These are phyloP conservation scores for Neoarius graeffei DNA, from an alignment of 2,113 vertebrate species.

Conservation along the genomic window DNA sequence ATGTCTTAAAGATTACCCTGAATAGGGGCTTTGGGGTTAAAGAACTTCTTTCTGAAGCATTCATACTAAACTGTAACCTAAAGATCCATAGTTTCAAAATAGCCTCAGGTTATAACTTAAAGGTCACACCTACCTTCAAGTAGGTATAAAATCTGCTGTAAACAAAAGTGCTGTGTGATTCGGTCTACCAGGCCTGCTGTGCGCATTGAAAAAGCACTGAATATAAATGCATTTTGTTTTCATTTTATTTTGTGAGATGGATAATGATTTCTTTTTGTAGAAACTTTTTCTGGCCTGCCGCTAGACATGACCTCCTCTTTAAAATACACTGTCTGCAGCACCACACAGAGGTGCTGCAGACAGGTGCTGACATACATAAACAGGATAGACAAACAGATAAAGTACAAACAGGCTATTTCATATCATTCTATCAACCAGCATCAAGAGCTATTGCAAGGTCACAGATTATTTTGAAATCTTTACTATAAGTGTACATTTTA, in stretches of 20 bases:
- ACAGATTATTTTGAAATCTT: not conserved
- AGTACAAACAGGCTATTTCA: not conserved
- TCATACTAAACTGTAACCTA: not conserved
- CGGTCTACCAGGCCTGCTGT: not conserved
- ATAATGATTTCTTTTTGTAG: not conserved
- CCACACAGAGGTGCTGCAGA: not conserved
- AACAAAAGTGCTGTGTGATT: not conserved
- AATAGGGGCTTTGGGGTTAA: conserved; percentile 25
- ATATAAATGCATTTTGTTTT: not conserved
- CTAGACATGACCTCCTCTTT: not conserved
- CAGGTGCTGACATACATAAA: not conserved
- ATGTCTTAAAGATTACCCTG: conserved; percentile 23
- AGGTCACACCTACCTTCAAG: not conserved
- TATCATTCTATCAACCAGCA: not conserved
- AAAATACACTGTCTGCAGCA: not conserved
- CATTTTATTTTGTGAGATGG: not conserved
- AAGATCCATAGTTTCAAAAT: not conserved
- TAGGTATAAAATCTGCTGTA: not conserved
- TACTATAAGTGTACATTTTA: not conserved
- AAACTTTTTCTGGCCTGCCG: not conserved
- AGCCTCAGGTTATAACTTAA: not conserved
- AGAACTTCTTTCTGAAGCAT: not conserved
- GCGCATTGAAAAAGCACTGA: not conserved
- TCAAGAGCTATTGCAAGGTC: not conserved
- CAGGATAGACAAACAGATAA: not conserved